A percentile compares a stretch with the other conserved stretches of the same genome.
Conservation (phyloP, 2,888 invertebrate species). For the Drosophila meridiana region DNA sequence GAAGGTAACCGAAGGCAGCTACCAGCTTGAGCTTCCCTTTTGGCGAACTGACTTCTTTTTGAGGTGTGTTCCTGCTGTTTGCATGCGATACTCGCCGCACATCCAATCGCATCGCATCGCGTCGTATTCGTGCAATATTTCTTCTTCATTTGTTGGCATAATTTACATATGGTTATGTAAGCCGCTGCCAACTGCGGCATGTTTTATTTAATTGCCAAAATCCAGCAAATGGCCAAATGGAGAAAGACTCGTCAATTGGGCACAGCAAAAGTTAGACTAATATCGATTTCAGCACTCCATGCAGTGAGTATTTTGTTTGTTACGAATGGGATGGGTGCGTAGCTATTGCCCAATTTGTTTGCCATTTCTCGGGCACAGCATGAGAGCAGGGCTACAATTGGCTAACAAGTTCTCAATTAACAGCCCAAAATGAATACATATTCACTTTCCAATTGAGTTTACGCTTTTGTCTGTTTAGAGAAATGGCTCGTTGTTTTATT, state of each 20-base stretch:
- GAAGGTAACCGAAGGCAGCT: constrained; percentile 49
- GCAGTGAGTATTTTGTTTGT: constrained; percentile 2
- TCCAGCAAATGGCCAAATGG: constrained; percentile 39
- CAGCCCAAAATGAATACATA: constrained; percentile 13
- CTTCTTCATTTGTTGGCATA: constrained; percentile 76
- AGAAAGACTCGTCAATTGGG: constrained; percentile 60
- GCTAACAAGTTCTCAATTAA: constrained; percentile 36
- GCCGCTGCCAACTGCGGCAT: constrained; percentile 57
- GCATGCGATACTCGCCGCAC: constrained; percentile 41
- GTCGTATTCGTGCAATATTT: constrained; percentile 63
- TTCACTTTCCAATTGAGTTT: constrained; percentile 30
- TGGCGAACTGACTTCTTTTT: constrained; percentile 48
- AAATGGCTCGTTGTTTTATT: constrained; percentile 1
- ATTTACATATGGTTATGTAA: constrained; percentile 79
- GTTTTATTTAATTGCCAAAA: constrained; percentile 78
- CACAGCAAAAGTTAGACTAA: constrained; percentile 55
- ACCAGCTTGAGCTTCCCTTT: constrained; percentile 48
- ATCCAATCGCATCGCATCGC: constrained; percentile 5
- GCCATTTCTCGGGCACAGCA: constrained; percentile 40
- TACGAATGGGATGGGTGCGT: constrained; percentile 33
- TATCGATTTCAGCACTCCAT: constrained; percentile 36
- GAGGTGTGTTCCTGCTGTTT: constrained; percentile 67
- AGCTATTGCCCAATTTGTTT: constrained; percentile 31
- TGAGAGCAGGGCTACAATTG: constrained; percentile 22
- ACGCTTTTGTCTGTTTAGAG: background rate